Conservation (phyloP, 1,140 invertebrate species). For the Apolygus lucorum region DNA sequence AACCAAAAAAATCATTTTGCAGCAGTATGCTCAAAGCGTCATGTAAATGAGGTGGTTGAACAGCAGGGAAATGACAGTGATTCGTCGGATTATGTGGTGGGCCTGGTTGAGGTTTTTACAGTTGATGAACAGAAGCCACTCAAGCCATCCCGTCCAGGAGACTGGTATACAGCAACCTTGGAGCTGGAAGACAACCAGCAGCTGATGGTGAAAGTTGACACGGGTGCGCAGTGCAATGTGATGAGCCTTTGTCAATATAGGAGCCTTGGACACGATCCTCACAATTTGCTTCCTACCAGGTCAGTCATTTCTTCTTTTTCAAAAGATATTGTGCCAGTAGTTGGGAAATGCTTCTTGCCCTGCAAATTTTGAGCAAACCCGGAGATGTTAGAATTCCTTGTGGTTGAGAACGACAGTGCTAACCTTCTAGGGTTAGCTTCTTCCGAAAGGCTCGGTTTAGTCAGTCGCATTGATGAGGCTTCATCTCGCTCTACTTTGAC, state of each 20-base stretch:
- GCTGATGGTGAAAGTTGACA: conserved; percentile 9
- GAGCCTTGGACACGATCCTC: conserved; percentile 7
- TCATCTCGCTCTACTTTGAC: conserved; percentile 5
- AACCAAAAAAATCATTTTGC: conserved; percentile 21
- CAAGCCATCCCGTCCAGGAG: neutral
- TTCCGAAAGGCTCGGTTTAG: conserved; percentile 3
- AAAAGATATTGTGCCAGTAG: conserved; percentile 11
- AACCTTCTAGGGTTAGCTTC: conserved; percentile 13
- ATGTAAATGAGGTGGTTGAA: conserved; percentile 5
- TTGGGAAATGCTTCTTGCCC: conserved; percentile 5
- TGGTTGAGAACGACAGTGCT: conserved; percentile 16
- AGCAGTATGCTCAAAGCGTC: conserved; percentile 1
- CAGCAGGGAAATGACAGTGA: conserved; percentile 1
- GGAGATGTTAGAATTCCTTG: conserved; percentile 10
- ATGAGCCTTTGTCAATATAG: conserved; percentile 6
- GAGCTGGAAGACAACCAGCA: conserved; percentile 12
- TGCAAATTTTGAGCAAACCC: conserved; percentile 6
- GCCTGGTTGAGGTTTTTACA: neutral
- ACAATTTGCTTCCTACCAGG: conserved; percentile 10
- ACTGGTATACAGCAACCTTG: conserved; percentile 12
- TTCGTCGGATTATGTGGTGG: neutral
- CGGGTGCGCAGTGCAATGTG: conserved; percentile 7
- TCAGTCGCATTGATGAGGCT: conserved; percentile 7
- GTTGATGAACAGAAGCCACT: neutral
- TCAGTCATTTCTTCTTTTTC: conserved; percentile 8